phyloP scores from a whole-genome alignment of 2,797 vertebrate genomes.

The Threskiornis aethiopicus region DNA sequence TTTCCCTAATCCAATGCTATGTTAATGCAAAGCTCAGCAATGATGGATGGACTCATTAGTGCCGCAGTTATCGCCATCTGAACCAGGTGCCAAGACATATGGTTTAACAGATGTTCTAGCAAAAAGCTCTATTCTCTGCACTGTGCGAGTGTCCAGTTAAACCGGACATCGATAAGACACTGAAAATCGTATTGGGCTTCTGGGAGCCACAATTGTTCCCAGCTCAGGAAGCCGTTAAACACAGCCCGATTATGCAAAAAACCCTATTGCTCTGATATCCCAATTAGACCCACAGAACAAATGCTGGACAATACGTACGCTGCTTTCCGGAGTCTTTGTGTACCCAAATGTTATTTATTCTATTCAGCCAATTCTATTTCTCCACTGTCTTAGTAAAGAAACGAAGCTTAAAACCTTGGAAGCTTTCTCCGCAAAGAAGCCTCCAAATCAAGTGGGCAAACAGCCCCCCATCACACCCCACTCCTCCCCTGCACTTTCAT shows the following conservation, averaged over 20 bases:
- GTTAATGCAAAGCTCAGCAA: constrained; percentile 55
- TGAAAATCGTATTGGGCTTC: constrained; percentile 20
- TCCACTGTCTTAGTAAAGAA: neutral
- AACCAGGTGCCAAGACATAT: constrained; percentile 78
- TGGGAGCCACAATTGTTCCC: constrained; percentile 18
- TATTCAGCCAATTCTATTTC: neutral
- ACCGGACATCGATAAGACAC: constrained; percentile 57
- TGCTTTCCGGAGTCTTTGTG: neutral
- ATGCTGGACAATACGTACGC: neutral
- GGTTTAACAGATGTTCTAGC: constrained; percentile 77
- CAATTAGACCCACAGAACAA: constrained; percentile 8
- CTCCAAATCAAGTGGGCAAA: neutral
- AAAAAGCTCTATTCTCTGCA: constrained; percentile 42
- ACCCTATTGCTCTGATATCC: constrained; percentile 34
- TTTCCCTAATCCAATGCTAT: constrained; percentile 50
- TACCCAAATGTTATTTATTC: neutral
- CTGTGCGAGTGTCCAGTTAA: constrained; percentile 43
- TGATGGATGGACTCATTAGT: constrained; percentile 79
- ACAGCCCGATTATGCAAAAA: constrained; percentile 32
- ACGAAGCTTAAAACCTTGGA: neutral
- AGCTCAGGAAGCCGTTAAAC: constrained; percentile 26
- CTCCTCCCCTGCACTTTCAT: neutral
- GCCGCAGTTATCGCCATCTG: constrained; percentile 59
- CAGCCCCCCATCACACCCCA: neutral
- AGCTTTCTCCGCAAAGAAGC: neutral